A percentile compares a stretch with the other conserved stretches of the same genome.
Evolutionary conservation across 2,797 vertebrate genomes (phyloP).

Genomic region (Bufotes viridis): DNA sequence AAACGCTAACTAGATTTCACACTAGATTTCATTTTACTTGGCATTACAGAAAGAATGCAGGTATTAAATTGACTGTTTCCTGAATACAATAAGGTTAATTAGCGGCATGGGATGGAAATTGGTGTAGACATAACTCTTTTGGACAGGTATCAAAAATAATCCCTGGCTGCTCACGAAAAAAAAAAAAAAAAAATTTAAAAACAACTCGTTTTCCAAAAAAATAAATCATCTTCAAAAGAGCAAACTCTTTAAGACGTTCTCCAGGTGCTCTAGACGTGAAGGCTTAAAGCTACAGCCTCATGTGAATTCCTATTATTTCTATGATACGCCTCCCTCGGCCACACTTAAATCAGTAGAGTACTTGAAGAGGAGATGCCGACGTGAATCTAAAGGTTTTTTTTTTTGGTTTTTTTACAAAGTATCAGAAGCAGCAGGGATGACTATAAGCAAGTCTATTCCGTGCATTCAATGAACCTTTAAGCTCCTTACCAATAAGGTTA

Average conservation of each 20-base stretch:
- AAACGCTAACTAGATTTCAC: slow-evolving; percentile 82
- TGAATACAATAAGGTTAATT: slow-evolving; percentile 82
- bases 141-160: slow-evolving; percentile 83
- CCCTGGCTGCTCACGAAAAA: slow-evolving; percentile 73
- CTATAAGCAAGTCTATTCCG: slow-evolving; percentile 74
- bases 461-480: slow-evolving; percentile 75
- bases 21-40: slow-evolving; percentile 80
- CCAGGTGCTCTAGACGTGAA: slow-evolving; percentile 73
- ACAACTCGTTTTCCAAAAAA: slow-evolving; percentile 66
- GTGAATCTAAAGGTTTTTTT: slow-evolving; percentile 66
- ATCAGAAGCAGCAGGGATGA: slow-evolving; percentile 70
- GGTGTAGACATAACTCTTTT: slow-evolving; percentile 81
- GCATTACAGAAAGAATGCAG: slow-evolving; percentile 80
- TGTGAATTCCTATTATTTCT: slow-evolving; percentile 18
- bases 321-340: slow-evolving; percentile 61
- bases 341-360: slow-evolving; percentile 65
- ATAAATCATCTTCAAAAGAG: slow-evolving; percentile 71
- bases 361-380: slow-evolving; percentile 71
- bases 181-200: slow-evolving; percentile 75
- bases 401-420: slow-evolving; percentile 68
- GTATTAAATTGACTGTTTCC: slow-evolving; percentile 80
- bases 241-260: slow-evolving; percentile 72
- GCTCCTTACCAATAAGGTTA: slow-evolving; percentile 84
- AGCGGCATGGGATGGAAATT: slow-evolving; percentile 78
- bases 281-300: slow-evolving; percentile 63